Percentiles rank a stretch among this genome's conserved stretches.
Conservation (phyloP, 2,888 invertebrate genomes). For the Dasysyrphus tricinctus region DNA sequence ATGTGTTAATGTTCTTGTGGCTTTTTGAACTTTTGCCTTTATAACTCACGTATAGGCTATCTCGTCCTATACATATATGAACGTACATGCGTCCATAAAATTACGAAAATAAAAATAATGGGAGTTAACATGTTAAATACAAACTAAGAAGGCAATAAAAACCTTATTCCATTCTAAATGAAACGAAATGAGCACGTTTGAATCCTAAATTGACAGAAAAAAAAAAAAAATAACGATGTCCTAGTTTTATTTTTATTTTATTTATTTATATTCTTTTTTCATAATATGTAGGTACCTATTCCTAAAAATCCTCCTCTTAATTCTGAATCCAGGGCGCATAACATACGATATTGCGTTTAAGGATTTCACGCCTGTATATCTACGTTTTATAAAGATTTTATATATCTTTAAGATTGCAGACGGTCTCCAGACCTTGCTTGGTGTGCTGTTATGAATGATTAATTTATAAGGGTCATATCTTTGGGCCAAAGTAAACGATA, state of each 20-base stretch:
- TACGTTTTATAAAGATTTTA: background rate
- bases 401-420: slow-evolving; percentile 1
- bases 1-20: slow-evolving; percentile 28
- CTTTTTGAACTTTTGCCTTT: slow-evolving; percentile 3
- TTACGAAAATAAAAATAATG: slow-evolving; percentile 23
- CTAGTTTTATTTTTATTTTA: background rate
- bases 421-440: slow-evolving; percentile 6
- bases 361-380: slow-evolving; percentile 10
- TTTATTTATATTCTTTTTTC: background rate
- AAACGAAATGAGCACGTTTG: slow-evolving; percentile 25
- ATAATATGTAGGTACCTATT: background rate
- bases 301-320: background rate
- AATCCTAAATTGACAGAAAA: slow-evolving; percentile 6
- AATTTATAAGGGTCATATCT: background rate
- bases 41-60: slow-evolving; percentile 17
- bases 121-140: slow-evolving; percentile 18
- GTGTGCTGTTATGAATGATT: slow-evolving; percentile 18
- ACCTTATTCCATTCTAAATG: slow-evolving; percentile 21
- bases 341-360: background rate
- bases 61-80: background rate
- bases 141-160: slow-evolving; percentile 30
- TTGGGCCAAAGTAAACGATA: background rate
- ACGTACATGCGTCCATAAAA: slow-evolving; percentile 9
- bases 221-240: background rate
- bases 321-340: background rate